A percentile compares a stretch with the other conserved stretches of the same genome.
Conservation (phyloP, 1,140 invertebrate species). For the Brachionus paranguensis region DNA sequence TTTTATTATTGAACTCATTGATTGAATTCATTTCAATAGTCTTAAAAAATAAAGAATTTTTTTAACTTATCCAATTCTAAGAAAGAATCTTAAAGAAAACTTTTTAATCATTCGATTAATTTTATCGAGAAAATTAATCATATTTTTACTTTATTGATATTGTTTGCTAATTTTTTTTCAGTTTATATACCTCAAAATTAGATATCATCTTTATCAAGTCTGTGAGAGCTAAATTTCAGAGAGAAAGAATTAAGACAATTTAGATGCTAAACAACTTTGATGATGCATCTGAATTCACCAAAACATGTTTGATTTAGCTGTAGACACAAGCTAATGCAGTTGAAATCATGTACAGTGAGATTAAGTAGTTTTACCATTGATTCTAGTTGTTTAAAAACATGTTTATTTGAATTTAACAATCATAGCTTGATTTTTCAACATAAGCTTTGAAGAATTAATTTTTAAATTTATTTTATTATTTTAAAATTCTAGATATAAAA, state of each 20-base stretch:
- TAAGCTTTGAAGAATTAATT: neutral
- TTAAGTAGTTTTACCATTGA: neutral
- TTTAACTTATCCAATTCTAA: too few species aligned
- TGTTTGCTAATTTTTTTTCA: neutral
- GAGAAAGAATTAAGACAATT: neutral
- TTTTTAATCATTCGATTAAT: neutral
- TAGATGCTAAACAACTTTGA: neutral
- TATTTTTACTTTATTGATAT: too few species aligned
- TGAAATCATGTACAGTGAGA: neutral
- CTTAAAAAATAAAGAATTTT: neutral
- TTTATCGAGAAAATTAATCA: too few species aligned
- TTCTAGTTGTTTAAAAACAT: neutral
- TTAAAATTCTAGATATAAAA: neutral
- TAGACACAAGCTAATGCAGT: neutral
- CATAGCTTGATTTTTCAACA: neutral
- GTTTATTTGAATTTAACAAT: neutral
- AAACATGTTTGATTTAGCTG: neutral
- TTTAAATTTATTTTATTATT: neutral
- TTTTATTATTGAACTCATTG: neutral
- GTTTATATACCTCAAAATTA: neutral
- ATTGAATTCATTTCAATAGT: neutral
- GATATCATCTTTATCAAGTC: neutral
- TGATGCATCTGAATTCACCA: neutral
- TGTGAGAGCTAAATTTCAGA: neutral
- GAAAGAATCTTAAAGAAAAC: too few species aligned